Base-by-base conservation (phyloP, 2,797 vertebrate species). In the Dromococcyx pavoninus region DNA sequence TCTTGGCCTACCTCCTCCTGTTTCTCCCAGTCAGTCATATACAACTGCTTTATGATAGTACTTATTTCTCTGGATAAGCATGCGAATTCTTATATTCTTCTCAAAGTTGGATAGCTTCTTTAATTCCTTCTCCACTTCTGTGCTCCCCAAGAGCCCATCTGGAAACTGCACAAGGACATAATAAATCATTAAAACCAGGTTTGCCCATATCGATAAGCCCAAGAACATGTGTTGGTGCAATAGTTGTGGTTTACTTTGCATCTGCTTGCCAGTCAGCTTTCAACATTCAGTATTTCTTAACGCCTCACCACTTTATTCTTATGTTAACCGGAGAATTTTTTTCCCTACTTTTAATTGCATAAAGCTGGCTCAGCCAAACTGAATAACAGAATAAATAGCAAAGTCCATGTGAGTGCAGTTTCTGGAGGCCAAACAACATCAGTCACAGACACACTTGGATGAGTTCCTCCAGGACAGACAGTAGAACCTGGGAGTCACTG, bases 231-330 rank as follows among this genome's bases (percentile, higher is more conserved):
- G 77, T 60, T 93, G 77, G 21, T 85, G 86, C 32, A 95, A 96
- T 88, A 88, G 43, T 8, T 90, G 94, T 87, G 95, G 86, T 95
- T 94, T 77, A 67, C 67, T 94, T 80, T 33, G 83, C 43, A 39
- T 93, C 56, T 73, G 50, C 71, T 95, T 93, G 89, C 89, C 91
- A 93, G 83, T 44, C 74, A 86, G 57, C 83, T 97, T 96, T 93
- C 94, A 94, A 58, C 77, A 79, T 90, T 76, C 74, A 71, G 2
- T 88, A 93, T 92, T 95, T 94, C 89, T 88, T 95, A 74, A 87
- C 48, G 39, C 17, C 19, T 95, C 2, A 0, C 17, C 43, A 71
- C 54, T 44, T 92, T 67, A 87, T 57, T 92, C 84, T 89, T 76
- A 46, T 35, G 27, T 65, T 81, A 95, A 69, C 41, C 60, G 85